Evolutionary conservation across 2,797 vertebrate genomes (phyloP).

Genomic region (Pseudochirops corinnae): DNA sequence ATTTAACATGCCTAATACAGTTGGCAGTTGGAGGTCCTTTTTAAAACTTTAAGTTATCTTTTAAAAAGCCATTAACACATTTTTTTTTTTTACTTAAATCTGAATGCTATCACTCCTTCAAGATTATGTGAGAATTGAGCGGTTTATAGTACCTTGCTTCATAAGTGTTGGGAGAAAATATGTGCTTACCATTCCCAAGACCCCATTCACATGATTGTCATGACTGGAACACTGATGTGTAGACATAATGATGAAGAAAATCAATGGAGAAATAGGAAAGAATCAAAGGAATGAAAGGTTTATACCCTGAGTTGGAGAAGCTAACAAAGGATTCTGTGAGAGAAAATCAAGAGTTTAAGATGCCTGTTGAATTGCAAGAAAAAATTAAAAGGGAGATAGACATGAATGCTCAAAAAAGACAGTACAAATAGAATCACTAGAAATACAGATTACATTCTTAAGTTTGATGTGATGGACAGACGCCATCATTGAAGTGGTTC

Average conservation of each 20-base stretch:
- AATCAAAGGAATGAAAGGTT: constrained; percentile 12
- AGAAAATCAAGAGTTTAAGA: constrained; percentile 6
- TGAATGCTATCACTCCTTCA: constrained; percentile 23
- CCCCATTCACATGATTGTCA: constrained; percentile 18
- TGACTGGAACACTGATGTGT: background rate
- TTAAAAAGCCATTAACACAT: constrained; percentile 45
- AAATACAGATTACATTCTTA: background rate
- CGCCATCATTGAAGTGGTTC: constrained; percentile 16
- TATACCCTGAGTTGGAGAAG: background rate
- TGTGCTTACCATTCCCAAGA: background rate
- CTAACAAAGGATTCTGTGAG: background rate
- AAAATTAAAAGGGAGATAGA: constrained; percentile 23
- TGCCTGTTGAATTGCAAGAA: background rate
- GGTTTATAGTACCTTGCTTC: constrained; percentile 16
- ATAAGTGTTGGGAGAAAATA: background rate
- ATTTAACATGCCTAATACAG: constrained; percentile 28
- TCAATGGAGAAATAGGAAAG: background rate
- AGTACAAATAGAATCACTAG: background rate
- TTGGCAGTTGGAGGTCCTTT: constrained; percentile 17
- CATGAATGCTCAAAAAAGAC: background rate
- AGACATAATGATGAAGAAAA: constrained; percentile 13
- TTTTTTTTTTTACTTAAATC: constrained; percentile 46
- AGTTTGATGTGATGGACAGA: constrained; percentile 9
- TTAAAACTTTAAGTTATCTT: constrained; percentile 56
- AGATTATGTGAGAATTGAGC: background rate